Evolutionary conservation across 2,113 vertebrate genomes (phyloP), one percentile per base, ranked within the genome.

Genomic region (Rafetus swinhoei): DNA sequence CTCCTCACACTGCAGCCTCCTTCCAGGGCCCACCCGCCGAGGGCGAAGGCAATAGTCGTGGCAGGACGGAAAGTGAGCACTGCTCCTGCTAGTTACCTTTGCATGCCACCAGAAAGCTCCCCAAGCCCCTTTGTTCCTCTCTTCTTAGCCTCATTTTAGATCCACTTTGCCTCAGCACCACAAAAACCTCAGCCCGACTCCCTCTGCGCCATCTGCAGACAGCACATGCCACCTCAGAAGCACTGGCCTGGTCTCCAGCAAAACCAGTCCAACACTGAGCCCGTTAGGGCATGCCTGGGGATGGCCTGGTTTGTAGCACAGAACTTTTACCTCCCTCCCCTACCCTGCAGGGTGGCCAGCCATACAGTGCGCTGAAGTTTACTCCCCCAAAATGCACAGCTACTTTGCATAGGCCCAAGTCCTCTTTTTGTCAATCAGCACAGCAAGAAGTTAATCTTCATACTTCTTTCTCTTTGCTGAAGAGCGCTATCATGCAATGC

Each of bases 391-490:
- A 76, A 25, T 27, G 22, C 39, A 77, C 39, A 77, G 13, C 24
- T 29, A 69, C 7, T 52, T 77, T 22, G 24, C 3, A 5, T 62
- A 35, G 81, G 53, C 32, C 35, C 32, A 50, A 39, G 14, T 35
- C 16, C 39, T 0, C 27, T 79, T 15, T 56, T 18, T 57, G 29
- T 7, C 52, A 81, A 18, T 45, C 4, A 81, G 16, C 72, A 55
- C 12, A 84, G 35, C 27, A 57, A 94, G 76, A n/a, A 86, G 19
- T 91, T 62, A 92, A 79, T 90, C 91, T 92, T 79, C 90, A 74
- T 89, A 92, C 89, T 89, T 91, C 57, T 80, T 77, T 84, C 65
- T 72, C 52, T 91, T 95, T 69, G 69, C 16, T 11, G 4, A 88
- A 39, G 32, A 79, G 74, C 59, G 56, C 25, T 29, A 89, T 32